Percentiles rank a stretch among this genome's conserved stretches.
phyloP scores from a whole-genome alignment of 2,888 invertebrate genomes.

The Parnassius apollo region DNA sequence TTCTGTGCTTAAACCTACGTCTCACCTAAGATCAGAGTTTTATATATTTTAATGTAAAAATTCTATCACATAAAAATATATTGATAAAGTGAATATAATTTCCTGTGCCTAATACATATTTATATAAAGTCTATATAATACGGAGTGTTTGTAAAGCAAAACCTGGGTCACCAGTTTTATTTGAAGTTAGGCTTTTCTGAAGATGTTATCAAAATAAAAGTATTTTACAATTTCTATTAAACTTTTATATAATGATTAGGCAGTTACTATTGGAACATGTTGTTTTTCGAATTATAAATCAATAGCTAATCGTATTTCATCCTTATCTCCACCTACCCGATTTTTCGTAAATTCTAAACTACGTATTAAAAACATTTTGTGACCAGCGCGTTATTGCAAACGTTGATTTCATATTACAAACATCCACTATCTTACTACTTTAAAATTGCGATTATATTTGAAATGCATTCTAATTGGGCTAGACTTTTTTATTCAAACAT shows the following conservation, averaged over 20 bases:
- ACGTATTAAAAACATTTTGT: no score
- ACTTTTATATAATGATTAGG: neutral
- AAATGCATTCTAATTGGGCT: no score
- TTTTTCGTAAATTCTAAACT: no score
- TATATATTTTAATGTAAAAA: no score
- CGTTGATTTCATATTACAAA: no score
- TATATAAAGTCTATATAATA: slow-evolving; percentile 14
- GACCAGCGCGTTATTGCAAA: no score
- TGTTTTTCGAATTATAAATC: slow-evolving; percentile 28
- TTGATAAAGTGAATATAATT: neutral
- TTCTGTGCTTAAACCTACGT: no score
- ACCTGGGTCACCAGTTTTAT: slow-evolving; percentile 11
- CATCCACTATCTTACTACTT: no score
- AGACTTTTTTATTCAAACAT: no score
- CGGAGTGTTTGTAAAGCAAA: neutral
- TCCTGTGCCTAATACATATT: neutral
- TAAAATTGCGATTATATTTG: no score
- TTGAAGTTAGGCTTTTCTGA: slow-evolving; percentile 9
- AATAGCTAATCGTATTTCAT: slow-evolving; percentile 30
- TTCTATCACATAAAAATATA: no score
- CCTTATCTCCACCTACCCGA: neutral
- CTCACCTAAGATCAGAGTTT: no score
- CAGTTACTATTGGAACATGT: slow-evolving; percentile 21
- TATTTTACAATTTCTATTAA: slow-evolving; percentile 6
- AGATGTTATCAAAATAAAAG: slow-evolving; percentile 4